Conservation (phyloP, 2,113 vertebrate species). For the Peromyscus californicus region DNA sequence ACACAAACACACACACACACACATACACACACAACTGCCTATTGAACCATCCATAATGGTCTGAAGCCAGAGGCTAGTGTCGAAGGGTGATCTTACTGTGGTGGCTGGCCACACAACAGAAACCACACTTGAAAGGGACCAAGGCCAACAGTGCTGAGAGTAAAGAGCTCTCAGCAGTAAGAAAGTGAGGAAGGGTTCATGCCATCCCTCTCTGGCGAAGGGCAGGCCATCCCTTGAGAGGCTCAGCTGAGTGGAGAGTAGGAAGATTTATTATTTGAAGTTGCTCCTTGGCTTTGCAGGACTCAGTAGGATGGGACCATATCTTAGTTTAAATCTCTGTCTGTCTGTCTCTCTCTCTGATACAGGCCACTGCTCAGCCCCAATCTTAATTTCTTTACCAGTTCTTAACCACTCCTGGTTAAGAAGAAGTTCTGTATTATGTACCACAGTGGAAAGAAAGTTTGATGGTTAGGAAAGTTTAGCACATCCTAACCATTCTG, state of each 20-base stretch:
- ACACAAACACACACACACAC: background rate
- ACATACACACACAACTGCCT: background rate
- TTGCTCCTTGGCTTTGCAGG: background rate
- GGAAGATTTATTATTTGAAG: background rate
- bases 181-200: background rate
- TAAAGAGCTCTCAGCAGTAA: background rate
- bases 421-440: background rate
- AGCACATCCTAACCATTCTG: too few species aligned
- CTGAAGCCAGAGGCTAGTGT: background rate
- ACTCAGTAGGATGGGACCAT: background rate
- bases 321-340: background rate
- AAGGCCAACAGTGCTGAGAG: background rate
- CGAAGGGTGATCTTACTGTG: conserved; percentile 27
- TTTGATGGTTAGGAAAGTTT: background rate
- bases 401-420: background rate
- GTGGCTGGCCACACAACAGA: background rate
- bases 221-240: background rate
- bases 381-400: background rate
- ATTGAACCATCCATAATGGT: background rate
- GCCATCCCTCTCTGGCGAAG: background rate
- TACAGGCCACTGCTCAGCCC: background rate
- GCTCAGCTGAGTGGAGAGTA: background rate
- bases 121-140: conserved; percentile 21
- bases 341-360: background rate
- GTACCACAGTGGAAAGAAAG: background rate